A percentile compares a stretch with the other conserved stretches of the same genome.
Evolutionary conservation across 2,113 vertebrate species (phyloP).

Genomic region (Pycnonotus jocosus): DNA sequence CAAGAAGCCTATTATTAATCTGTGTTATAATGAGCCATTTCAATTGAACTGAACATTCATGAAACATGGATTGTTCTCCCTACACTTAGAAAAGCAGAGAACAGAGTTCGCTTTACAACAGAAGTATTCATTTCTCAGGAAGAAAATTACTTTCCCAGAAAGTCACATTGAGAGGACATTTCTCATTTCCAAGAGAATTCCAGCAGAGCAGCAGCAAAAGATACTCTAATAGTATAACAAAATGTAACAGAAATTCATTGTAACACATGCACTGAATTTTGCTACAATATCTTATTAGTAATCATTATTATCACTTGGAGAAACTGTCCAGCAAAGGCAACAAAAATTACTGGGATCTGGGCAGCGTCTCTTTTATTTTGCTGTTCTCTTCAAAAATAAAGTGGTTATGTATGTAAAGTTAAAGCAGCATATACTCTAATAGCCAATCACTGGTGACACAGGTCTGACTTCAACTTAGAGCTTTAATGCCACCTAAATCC

Average conservation of each 20-base stretch:
- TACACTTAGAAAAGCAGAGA: not conserved
- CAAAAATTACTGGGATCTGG: not conserved
- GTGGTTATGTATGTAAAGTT: not conserved
- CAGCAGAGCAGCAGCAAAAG: conserved; percentile 15
- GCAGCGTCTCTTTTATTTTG: not conserved
- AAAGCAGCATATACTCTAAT: not conserved
- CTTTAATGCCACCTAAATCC: not conserved
- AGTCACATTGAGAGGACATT: conserved; percentile 2
- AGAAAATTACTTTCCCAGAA: not conserved
- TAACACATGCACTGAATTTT: not conserved
- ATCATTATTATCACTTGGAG: not conserved
- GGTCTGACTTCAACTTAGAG: not conserved
- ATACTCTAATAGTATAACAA: not conserved
- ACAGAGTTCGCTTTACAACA: not conserved
- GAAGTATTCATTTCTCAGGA: not conserved
- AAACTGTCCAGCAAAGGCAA: not conserved
- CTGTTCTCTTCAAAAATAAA: not conserved
- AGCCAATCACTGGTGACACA: not conserved
- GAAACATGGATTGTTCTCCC: not conserved
- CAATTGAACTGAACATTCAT: not conserved
- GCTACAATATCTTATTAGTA: not conserved
- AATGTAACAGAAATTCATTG: conserved; percentile 37
- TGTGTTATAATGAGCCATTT: not conserved
- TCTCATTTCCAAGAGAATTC: conserved; percentile 19
- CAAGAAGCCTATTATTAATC: not conserved